These are phyloP conservation scores for Machimus rusticus DNA, from an alignment of 2,888 invertebrate genomes.

Conservation along the genomic window DNA sequence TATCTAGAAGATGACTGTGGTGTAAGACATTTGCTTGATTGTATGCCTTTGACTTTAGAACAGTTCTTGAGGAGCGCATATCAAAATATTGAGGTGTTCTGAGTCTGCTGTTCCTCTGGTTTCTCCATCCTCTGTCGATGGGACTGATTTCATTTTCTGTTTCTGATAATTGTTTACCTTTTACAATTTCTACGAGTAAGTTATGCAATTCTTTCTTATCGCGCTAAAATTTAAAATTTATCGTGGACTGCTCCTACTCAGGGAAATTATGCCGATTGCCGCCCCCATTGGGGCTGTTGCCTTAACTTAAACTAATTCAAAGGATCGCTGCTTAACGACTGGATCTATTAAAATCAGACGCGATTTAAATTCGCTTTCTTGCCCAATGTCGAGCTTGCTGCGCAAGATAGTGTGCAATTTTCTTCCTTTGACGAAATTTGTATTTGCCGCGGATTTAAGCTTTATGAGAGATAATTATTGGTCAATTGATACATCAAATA, in stretches of 20 bases:
- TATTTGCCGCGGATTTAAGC: neutral
- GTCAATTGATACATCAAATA: neutral
- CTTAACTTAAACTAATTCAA: neutral
- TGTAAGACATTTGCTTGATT: constrained; percentile 32
- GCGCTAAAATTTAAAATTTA: neutral
- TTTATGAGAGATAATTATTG: neutral
- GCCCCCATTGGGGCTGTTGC: neutral
- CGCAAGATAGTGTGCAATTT: neutral
- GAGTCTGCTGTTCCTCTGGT: constrained; percentile 10
- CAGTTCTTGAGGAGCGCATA: constrained; percentile 36
- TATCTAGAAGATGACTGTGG: constrained; percentile 38
- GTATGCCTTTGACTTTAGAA: constrained; percentile 39
- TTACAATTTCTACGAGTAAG: neutral
- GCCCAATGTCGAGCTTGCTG: neutral
- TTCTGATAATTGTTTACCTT: constrained; percentile 31
- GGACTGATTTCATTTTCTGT: constrained; percentile 1
- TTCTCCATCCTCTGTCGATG: neutral
- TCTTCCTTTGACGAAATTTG: neutral
- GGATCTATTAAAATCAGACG: neutral
- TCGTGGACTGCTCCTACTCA: neutral
- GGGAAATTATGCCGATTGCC: neutral
- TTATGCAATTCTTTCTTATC: constrained; percentile 22
- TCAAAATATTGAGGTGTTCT: constrained; percentile 39
- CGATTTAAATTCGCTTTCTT: neutral
- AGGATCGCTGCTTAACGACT: neutral